Percentiles rank a stretch among this genome's conserved stretches.
phyloP scores from a whole-genome alignment of 2,888 invertebrate genomes.

The Celastrina argiolus region DNA sequence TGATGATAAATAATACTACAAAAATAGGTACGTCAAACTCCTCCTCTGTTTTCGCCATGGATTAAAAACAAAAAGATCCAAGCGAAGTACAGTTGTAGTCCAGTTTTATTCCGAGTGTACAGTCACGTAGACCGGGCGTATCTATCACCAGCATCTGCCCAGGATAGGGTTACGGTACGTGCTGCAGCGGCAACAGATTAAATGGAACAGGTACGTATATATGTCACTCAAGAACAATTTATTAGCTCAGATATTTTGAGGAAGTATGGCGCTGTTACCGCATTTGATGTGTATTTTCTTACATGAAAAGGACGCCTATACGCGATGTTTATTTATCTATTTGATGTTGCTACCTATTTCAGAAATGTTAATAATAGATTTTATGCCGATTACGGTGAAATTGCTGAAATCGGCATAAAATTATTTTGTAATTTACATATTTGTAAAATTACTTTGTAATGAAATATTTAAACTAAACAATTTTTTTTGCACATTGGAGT shows the following conservation, averaged over 20 bases:
- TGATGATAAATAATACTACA: too few relatives aligned
- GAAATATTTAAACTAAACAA: too few relatives aligned
- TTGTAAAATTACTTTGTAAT: too few relatives aligned
- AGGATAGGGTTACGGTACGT: slow-evolving; percentile 28
- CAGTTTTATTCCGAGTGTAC: background rate
- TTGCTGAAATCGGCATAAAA: too few relatives aligned
- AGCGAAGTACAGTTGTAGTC: background rate
- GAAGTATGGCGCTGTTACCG: background rate
- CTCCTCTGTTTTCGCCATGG: too few relatives aligned
- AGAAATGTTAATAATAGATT: background rate
- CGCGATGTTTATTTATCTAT: background rate
- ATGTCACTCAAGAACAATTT: slow-evolving; percentile 23
- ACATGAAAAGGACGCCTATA: background rate
- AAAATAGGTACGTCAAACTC: too few relatives aligned
- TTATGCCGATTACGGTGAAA: too few relatives aligned
- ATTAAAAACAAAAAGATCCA: background rate
- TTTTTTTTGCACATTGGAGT: too few relatives aligned
- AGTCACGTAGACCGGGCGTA: slow-evolving; percentile 15
- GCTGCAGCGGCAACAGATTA: slow-evolving; percentile 26
- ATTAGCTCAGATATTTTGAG: slow-evolving; percentile 11
- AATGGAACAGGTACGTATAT: slow-evolving; percentile 20
- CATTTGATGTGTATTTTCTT: background rate
- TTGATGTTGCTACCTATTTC: background rate
- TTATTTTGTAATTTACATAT: too few relatives aligned
- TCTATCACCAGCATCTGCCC: slow-evolving; percentile 21